Percentiles rank a stretch among this genome's conserved stretches.
Evolutionary conservation across 2,888 invertebrate species (phyloP).

Genomic region (Panopea generosa): DNA sequence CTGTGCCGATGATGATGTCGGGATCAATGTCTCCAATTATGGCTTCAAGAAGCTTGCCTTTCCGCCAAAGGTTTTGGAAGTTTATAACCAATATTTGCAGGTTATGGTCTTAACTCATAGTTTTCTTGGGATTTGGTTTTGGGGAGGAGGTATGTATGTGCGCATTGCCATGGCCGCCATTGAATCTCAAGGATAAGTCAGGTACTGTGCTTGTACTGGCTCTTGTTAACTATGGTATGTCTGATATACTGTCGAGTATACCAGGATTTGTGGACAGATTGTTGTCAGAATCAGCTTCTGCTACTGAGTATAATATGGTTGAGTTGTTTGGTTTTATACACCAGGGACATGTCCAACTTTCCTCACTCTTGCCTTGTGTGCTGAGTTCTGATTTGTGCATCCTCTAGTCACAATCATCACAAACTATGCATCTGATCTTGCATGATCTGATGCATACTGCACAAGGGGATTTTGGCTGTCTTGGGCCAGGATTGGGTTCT

Average conservation of each 20-base stretch:
- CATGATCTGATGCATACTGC: slow-evolving; percentile 19
- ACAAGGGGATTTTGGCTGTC: slow-evolving; percentile 23
- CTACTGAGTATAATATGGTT: slow-evolving; percentile 10
- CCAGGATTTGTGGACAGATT: too few species aligned
- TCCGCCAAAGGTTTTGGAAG: slow-evolving; percentile 35
- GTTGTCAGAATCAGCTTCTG: background rate
- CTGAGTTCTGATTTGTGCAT: slow-evolving; percentile 24
- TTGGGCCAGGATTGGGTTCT: slow-evolving; percentile 16
- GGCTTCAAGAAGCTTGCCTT: slow-evolving; percentile 19
- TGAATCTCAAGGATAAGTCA: too few species aligned
- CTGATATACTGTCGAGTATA: too few species aligned
- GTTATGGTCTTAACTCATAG: background rate
- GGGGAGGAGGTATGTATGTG: too few species aligned
- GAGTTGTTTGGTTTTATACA: slow-evolving; percentile 22
- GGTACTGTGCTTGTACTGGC: too few species aligned
- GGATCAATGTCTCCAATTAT: slow-evolving; percentile 3
- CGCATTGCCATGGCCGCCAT: too few species aligned
- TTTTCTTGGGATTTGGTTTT: too few species aligned
- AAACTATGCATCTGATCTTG: slow-evolving; percentile 5
- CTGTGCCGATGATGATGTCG: slow-evolving; percentile 26
- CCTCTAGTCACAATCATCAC: slow-evolving; percentile 33
- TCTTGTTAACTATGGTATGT: too few species aligned
- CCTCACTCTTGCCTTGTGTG: background rate
- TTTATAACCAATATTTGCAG: slow-evolving; percentile 28
- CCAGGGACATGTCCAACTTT: slow-evolving; percentile 21